Conservation (phyloP, 1,140 invertebrate species). For the Drosophila lacteicornis region DNA sequence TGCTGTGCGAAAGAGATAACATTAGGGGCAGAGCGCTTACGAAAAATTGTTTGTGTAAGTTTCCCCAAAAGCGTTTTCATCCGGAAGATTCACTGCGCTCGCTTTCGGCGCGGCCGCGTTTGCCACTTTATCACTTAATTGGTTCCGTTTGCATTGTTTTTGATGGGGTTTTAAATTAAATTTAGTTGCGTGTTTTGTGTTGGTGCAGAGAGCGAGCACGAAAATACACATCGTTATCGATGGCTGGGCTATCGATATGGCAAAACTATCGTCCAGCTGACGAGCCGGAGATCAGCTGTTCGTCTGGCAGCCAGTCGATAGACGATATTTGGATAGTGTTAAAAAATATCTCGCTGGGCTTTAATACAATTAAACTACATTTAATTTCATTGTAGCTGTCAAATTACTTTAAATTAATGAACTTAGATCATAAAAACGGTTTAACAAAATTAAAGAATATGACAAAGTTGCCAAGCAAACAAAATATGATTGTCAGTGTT, state of each 20-base stretch:
- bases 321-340: constrained; percentile 5
- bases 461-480: too few species aligned
- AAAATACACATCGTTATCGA: constrained; percentile 45
- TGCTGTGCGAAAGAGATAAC: constrained; percentile 61
- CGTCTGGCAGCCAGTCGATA: constrained; percentile 6
- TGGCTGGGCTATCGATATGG: constrained; percentile 12
- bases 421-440: background rate
- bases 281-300: constrained; percentile 31
- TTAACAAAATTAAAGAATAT: too few species aligned
- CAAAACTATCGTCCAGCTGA: constrained; percentile 33
- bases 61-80: constrained; percentile 55
- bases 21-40: constrained; percentile 70
- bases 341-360: background rate
- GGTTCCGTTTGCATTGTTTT: constrained; percentile 45
- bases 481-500: background rate
- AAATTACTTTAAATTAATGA: background rate
- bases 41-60: constrained; percentile 60
- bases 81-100: constrained; percentile 60
- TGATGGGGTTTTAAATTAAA: constrained; percentile 33
- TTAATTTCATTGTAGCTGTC: background rate
- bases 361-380: background rate
- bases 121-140: constrained; percentile 37
- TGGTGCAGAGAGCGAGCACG: constrained; percentile 44
- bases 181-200: constrained; percentile 58
- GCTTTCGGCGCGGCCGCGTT: constrained; percentile 30